Percentiles rank a stretch among this genome's conserved stretches.
Evolutionary conservation across 2,113 vertebrate genomes (phyloP).

Genomic region (Uria aalge): DNA sequence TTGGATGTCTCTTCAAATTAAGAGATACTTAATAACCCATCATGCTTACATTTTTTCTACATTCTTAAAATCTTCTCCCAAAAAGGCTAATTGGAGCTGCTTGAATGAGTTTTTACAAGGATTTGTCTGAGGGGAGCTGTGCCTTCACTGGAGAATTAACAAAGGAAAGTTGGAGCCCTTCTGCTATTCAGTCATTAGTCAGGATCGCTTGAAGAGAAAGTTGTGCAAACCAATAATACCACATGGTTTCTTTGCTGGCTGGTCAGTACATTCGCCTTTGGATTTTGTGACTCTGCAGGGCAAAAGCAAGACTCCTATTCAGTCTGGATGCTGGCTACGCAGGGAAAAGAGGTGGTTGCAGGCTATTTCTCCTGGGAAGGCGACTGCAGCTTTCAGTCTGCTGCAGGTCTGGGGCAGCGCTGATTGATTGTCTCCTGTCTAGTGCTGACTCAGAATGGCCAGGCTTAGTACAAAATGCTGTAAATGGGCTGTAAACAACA

Average conservation of each 20-base stretch:
- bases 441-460: not conserved
- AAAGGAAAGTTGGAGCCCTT: not conserved
- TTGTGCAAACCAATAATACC: not conserved
- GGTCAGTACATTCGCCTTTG: not conserved
- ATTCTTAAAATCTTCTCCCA: not conserved
- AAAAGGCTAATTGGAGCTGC: not conserved
- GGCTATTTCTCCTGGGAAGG: not conserved
- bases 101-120: not conserved
- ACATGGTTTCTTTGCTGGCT: not conserved
- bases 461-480: not conserved
- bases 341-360: not conserved
- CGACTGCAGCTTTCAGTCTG: not conserved
- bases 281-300: not conserved
- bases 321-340: rapidly evolving
- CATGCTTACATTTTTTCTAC: not conserved
- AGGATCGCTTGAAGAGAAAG: not conserved
- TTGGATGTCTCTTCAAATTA: not conserved
- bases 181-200: not conserved
- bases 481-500: slow-evolving; percentile 30
- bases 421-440: not conserved
- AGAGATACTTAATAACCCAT: not conserved
- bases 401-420: not conserved
- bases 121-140: not conserved
- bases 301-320: not conserved
- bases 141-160: not conserved